These are phyloP conservation scores for Cliona cf. orientalis DNA, from an alignment of 37 sponge, comb jelly and placozoan species.

Conservation along the genomic window DNA sequence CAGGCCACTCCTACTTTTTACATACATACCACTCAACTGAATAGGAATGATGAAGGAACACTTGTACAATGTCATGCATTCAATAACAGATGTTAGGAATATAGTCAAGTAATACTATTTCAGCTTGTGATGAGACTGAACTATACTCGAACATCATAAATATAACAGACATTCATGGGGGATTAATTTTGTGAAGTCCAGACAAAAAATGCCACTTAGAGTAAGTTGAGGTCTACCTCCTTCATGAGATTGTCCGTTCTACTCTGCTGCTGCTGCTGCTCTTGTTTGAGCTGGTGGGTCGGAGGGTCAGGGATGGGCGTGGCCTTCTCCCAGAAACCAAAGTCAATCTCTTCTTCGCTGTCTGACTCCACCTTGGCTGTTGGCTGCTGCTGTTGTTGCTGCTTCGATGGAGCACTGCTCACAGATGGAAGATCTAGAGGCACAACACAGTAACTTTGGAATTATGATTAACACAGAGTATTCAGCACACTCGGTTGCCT, in stretches of 20 bases:
- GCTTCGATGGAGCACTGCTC: not conserved
- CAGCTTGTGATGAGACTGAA: no score
- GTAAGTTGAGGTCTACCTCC: not conserved
- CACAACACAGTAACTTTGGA: not conserved
- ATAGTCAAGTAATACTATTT: no score
- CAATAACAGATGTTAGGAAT: no score
- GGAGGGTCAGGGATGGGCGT: not conserved
- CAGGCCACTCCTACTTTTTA: no score
- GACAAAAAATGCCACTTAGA: not conserved
- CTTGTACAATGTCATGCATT: no score
- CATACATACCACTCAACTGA: no score
- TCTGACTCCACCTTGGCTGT: not conserved
- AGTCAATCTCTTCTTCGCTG: constrained; percentile 36
- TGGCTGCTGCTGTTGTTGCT: not conserved
- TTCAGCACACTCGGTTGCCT: not conserved
- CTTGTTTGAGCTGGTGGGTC: no score
- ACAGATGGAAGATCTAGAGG: no score
- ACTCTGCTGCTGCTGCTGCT: constrained; percentile 5
- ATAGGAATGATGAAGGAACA: no score
- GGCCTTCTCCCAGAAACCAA: constrained; percentile 56
- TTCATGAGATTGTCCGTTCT: not conserved
- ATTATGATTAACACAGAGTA: not conserved
- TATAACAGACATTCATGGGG: not conserved
- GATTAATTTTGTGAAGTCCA: not conserved
- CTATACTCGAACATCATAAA: no score